Evolutionary conservation across 2,888 invertebrate genomes (phyloP), one percentile per base, ranked within the genome.

Genomic region (Malacosoma neustria): DNA sequence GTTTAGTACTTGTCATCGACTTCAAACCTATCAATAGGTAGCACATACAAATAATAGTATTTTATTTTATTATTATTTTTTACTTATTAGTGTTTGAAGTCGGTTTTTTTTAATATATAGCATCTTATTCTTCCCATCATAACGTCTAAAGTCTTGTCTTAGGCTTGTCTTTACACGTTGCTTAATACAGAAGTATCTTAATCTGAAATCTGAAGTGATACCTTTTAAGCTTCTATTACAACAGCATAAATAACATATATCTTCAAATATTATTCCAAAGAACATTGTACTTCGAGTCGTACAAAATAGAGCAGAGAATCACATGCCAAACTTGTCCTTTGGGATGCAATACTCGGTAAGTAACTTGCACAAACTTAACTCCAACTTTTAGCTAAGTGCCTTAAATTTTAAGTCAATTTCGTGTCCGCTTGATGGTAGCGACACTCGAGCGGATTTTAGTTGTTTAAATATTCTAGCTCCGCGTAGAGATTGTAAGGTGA

Each of bases 401-500:
- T 73, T 73, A 74, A 76, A 76, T 70, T 77, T 74, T 71, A 76
- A 77, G 72, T 64, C 64, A 70, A 75, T 74, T 73, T 70, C 48
- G 50, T 61, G 65, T 61, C 56, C 57, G 51, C 51, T 49, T 53
- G 45, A 45, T 57, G 49, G 54, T 54, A 44, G 38, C 51, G 45
- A 49, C 53, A 53, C 46, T 54, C 49, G 30, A 43, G 49, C 15
- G 56, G 45, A 57, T 58, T 57, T 57, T 14, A 43, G 41, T 57
- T 63, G 60, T 61, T 62, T 60, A 58, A 58, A 57, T 49, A 54
- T 47, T 42, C 41, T 48, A 22, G n/a, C 22, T 22, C 22, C 22
- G 22, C 34, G 45, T 33, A 48, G 33, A 34, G 14, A 46, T 34
- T 36, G 42, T 33, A 40, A 40, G 33, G 42, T 37, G 43, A 34